A percentile compares a stretch with the other conserved stretches of the same genome.
These are phyloP conservation scores for Falco concolor DNA, from an alignment of 2,797 vertebrate genomes.

Conservation along the genomic window DNA sequence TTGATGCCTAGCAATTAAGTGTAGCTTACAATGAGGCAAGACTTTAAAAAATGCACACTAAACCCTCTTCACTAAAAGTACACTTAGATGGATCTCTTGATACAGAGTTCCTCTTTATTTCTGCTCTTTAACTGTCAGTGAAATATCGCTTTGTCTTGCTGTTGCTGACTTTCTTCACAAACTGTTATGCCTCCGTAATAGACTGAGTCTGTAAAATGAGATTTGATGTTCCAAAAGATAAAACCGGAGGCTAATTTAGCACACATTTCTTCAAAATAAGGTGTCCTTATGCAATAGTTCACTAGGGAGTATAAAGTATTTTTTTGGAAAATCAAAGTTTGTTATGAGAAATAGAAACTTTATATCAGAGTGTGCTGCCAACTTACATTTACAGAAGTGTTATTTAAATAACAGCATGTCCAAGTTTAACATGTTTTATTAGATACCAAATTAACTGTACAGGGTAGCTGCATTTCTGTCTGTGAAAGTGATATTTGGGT, in stretches of 20 bases:
- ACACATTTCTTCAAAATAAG: background rate
- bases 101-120: background rate
- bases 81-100: background rate
- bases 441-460: background rate
- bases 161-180: background rate
- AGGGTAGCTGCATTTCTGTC: background rate
- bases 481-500: background rate
- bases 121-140: background rate
- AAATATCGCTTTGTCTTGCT: background rate
- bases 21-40: conserved; percentile 32
- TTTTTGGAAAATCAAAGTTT: too few species aligned
- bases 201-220: background rate
- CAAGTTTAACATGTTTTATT: background rate
- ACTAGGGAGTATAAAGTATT: background rate
- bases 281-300: background rate
- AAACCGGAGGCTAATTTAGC: background rate
- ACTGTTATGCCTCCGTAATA: background rate
- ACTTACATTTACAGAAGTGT: background rate
- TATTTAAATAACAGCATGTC: background rate
- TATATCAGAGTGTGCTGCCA: background rate
- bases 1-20: conserved; percentile 22
- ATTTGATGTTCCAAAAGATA: background rate
- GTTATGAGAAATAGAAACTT: background rate
- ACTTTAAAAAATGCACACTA: background rate
- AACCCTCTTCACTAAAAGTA: background rate